These are phyloP conservation scores for Pogonocherus hispidulus DNA, from an alignment of 2,888 invertebrate genomes.

Conservation along the genomic window DNA sequence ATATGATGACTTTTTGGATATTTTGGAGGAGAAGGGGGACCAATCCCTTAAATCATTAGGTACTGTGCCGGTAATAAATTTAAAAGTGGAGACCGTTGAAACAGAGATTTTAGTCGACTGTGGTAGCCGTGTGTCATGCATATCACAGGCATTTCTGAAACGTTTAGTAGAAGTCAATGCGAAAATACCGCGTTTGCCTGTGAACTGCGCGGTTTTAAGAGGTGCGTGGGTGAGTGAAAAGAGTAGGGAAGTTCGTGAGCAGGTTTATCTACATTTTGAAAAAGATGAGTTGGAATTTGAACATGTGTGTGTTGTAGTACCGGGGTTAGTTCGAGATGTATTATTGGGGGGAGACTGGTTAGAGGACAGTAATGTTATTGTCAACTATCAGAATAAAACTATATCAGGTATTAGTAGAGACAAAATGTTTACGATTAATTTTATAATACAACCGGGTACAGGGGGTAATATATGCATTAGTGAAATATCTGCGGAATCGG, in stretches of 20 bases:
- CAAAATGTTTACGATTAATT: not conserved
- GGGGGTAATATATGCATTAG: not conserved
- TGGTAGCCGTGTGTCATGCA: conserved; percentile 31
- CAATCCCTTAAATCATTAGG: not conserved
- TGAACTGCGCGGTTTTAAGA: conserved; percentile 15
- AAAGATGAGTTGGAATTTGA: conserved; percentile 23
- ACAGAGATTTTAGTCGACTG: conserved; percentile 33
- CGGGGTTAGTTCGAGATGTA: conserved; percentile 21
- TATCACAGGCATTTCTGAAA: conserved; percentile 32
- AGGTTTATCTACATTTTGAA: conserved; percentile 28
- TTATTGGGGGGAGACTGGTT: conserved; percentile 36
- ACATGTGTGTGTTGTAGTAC: conserved; percentile 28
- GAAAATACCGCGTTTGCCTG: conserved; percentile 24
- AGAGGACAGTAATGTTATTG: conserved; percentile 9
- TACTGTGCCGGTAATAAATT: conserved; percentile 18
- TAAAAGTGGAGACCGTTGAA: conserved; percentile 5
- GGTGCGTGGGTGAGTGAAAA: conserved; percentile 20
- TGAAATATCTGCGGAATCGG: not conserved
- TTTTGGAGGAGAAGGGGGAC: conserved; percentile 11
- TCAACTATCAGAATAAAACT: conserved; percentile 20
- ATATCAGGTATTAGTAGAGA: not conserved
- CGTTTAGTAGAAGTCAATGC: conserved; percentile 4
- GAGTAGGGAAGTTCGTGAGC: conserved; percentile 19
- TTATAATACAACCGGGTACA: not conserved
- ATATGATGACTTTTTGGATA: conserved; percentile 22